Conservation (phyloP, 2,888 invertebrate species). For the Dastarcus helophoroides region DNA sequence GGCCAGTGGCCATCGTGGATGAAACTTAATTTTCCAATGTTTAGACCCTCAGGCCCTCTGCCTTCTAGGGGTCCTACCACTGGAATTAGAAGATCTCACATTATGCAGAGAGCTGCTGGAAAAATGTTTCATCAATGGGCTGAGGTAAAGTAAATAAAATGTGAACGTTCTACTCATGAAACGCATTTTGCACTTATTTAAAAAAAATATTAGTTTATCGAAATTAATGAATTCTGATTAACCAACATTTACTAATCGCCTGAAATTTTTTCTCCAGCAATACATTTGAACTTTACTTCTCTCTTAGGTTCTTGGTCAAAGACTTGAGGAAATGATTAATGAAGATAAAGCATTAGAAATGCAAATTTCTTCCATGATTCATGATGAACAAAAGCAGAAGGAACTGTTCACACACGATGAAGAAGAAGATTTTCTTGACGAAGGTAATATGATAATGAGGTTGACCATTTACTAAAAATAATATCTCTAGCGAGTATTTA, state of each 20-base stretch:
- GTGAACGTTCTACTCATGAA: too few relatives aligned
- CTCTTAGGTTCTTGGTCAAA: conserved; percentile 62
- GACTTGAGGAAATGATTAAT: conserved; percentile 79
- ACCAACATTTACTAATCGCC: too few relatives aligned
- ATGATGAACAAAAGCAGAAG: conserved; percentile 67
- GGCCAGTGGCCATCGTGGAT: conserved; percentile 99
- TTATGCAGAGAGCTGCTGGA: conserved; percentile 81
- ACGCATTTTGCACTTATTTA: too few relatives aligned
- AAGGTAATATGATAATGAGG: conserved; percentile 45
- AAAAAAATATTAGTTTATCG: too few relatives aligned
- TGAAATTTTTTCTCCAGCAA: too few relatives aligned
- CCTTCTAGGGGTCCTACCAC: conserved; percentile 35
- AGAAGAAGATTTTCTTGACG: conserved; percentile 96
- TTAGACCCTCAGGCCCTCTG: conserved; percentile 57
- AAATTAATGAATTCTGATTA: too few relatives aligned
- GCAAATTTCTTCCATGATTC: conserved; percentile 53
- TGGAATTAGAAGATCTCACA: conserved; percentile 46
- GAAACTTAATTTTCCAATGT: conserved; percentile 71
- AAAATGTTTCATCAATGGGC: conserved; percentile 98
- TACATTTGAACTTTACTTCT: conserved; percentile 2
- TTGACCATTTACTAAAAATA: neutral
- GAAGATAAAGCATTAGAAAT: conserved; percentile 68
- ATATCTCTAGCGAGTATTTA: conserved; percentile 38
- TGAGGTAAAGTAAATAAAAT: conserved; percentile 46
- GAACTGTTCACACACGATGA: conserved; percentile 74